Percentiles rank a stretch among this genome's conserved stretches.
Evolutionary conservation across 2,113 vertebrate species (phyloP).

Genomic region (Microtus montanus): DNA sequence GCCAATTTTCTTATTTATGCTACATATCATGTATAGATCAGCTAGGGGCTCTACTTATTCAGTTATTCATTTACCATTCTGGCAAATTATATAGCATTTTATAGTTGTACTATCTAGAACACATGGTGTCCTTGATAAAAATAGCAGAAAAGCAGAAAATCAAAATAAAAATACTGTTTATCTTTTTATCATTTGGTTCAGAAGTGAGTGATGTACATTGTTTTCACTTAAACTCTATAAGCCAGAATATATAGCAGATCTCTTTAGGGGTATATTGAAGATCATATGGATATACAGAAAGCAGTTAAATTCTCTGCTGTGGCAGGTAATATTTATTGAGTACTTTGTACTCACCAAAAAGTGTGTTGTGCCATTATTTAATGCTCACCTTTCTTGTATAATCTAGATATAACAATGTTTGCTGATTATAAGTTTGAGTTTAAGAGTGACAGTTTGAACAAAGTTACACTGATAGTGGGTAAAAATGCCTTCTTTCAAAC

Average conservation of each 20-base stretch:
- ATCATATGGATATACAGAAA: not conserved
- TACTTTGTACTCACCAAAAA: not conserved
- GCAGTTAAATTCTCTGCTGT: not conserved
- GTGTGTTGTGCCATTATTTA: not conserved
- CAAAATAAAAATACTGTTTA: not conserved
- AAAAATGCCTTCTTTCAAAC: not conserved
- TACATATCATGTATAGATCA: not conserved
- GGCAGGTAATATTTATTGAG: not conserved
- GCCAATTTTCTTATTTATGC: not conserved
- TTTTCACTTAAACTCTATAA: not conserved
- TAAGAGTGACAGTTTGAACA: not conserved
- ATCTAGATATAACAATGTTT: not conserved
- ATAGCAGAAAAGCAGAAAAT: not conserved
- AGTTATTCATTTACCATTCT: not conserved
- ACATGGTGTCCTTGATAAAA: not conserved
- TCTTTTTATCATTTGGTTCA: not conserved
- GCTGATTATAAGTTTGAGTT: not conserved
- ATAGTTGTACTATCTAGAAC: not conserved
- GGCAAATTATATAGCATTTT: not conserved
- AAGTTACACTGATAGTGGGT: not conserved
- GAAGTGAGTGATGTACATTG: not conserved
- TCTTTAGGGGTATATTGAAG: not conserved
- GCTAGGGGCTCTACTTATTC: not conserved
- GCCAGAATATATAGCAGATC: not conserved
- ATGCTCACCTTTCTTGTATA: not conserved